A percentile compares a stretch with the other conserved stretches of the same genome.
Evolutionary conservation across 2,888 invertebrate species (phyloP).

Genomic region (Chrysodeixis includens): DNA sequence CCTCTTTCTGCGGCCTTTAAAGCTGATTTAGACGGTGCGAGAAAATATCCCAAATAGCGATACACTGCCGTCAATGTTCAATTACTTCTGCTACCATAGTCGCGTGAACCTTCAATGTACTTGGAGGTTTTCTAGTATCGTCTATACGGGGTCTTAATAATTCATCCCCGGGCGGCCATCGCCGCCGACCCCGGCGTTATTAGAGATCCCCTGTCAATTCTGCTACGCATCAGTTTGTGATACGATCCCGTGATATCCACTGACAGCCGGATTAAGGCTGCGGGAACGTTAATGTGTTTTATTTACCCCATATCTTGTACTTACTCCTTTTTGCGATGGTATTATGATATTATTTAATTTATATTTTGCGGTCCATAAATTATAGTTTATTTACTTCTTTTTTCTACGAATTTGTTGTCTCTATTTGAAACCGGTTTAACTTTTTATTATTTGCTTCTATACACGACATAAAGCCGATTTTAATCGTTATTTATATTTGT

Average conservation of each 20-base stretch:
- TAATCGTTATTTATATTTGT: no score
- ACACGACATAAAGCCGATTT: no score
- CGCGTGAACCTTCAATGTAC: neutral
- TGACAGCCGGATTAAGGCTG: slow-evolving; percentile 3
- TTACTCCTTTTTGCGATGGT: neutral
- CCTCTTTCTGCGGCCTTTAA: neutral
- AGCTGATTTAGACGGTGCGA: no score
- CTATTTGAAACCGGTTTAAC: no score
- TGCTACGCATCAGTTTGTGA: neutral
- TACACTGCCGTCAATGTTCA: no score
- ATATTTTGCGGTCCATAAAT: no score
- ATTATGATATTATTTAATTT: neutral
- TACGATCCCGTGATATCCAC: neutral
- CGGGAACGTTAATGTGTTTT: neutral
- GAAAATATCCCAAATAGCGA: no score
- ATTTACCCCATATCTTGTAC: neutral
- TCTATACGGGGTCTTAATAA: neutral
- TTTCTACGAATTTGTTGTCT: no score
- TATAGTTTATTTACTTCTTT: no score
- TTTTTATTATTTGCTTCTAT: no score
- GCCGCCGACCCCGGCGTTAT: neutral
- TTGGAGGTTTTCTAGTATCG: neutral
- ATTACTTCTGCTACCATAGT: neutral
- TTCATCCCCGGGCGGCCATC: neutral
- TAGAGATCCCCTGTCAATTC: slow-evolving; percentile 5